Conservation (phyloP, 2,888 invertebrate species). For the Arge pagana region DNA sequence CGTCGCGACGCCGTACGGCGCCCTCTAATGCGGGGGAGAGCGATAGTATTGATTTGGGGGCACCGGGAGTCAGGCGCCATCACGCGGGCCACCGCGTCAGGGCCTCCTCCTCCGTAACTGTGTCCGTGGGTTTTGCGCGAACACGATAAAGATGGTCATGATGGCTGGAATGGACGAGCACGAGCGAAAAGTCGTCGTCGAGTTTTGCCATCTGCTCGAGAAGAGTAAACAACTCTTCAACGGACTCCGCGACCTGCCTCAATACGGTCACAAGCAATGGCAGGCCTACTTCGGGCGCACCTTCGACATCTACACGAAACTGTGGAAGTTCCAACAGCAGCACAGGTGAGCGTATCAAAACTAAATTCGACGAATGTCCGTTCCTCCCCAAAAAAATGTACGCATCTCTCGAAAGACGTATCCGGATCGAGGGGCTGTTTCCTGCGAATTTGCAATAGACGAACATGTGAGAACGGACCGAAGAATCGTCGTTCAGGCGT, state of each 20-base stretch:
- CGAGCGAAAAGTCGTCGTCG: slow-evolving; percentile 89
- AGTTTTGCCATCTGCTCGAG: slow-evolving; percentile 94
- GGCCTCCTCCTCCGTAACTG: slow-evolving; percentile 20
- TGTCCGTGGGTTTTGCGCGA: slow-evolving; percentile 26
- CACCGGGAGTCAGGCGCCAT: slow-evolving; percentile 41
- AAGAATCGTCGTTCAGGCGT: too few relatives aligned
- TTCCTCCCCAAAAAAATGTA: too few relatives aligned
- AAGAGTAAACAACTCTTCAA: slow-evolving; percentile 97
- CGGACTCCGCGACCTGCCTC: slow-evolving; percentile 93
- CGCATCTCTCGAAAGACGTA: too few relatives aligned
- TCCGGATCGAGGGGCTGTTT: too few relatives aligned
- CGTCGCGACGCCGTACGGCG: slow-evolving; percentile 31
- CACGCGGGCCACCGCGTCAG: slow-evolving; percentile 45
- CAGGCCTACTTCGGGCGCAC: slow-evolving; percentile 96
- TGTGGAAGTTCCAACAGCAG: slow-evolving; percentile 98
- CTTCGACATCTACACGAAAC: slow-evolving; percentile 95
- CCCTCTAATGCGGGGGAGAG: slow-evolving; percentile 46
- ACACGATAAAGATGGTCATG: slow-evolving; percentile 67
- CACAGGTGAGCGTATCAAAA: slow-evolving; percentile 77
- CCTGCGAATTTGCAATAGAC: too few relatives aligned
- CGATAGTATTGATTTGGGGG: slow-evolving; percentile 44
- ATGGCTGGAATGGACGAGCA: slow-evolving; percentile 84
- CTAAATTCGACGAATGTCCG: too few relatives aligned
- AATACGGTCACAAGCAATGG: slow-evolving; percentile 97
- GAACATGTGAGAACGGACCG: too few relatives aligned